Evolutionary conservation across 2,888 invertebrate genomes (phyloP), one percentile per base, ranked within the genome.

Genomic region (Clitarchus hookeri): DNA sequence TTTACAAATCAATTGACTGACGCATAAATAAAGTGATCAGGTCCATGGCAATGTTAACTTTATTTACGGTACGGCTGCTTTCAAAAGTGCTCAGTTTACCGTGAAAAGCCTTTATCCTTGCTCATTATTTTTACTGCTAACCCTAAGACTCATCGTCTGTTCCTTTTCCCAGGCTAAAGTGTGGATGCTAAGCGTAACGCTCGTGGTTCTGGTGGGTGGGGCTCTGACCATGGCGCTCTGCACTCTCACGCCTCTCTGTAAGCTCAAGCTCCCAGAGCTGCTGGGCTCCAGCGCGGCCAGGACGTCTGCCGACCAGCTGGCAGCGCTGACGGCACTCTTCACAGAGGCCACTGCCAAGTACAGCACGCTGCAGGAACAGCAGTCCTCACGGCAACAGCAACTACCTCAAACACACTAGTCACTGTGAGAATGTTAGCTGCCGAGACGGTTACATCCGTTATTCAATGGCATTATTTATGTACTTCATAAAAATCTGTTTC

Each of bases 261-360:
- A 92, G 6, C 93, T 95, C 86, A 92, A 92, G 0, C 94, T 94
- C 90, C 53, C 53, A 1, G 53, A 12, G 53, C 2, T 36, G 36
- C 90, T 91, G 44, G 92, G 92, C 84, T 89, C 91, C 79, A 88
- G 89, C 13, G 88, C 92, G 53, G 90, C 91, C 87, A 91, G 91
- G 79, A 93, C 93, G 0, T 93, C 36, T 36, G 36, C 94, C 0
- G 94, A 95, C 83, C 92, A 92, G 54, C 92, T 95, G 65, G 93
- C 94, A 48, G 91, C 92, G 3, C 93, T 94, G 0, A 93, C 94
- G 3, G 92, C 93, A 12, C 92, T 95, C 80, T 94, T 95, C 1
- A 93, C 93, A 89, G 93, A 92, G 65, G 95, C 95, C 6, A 93
- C 95, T 86, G 93, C 94, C 85, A 94, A 94, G 89, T 95, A 94